phyloP scores from a whole-genome alignment of 2,113 vertebrate species.

The Rhipidura dahli region DNA sequence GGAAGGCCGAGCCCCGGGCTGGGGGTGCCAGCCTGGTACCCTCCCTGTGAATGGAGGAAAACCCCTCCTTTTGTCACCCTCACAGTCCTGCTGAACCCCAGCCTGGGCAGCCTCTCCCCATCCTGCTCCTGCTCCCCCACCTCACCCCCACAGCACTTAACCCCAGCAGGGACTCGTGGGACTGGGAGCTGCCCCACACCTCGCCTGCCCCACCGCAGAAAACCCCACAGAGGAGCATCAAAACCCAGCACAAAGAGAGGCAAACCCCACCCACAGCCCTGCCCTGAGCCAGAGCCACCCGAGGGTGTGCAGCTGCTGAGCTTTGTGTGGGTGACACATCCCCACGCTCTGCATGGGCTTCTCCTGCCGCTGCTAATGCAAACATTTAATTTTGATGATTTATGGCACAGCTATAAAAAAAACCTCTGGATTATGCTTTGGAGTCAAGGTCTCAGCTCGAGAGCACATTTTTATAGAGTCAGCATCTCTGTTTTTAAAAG shows the following conservation, averaged over 20 bases:
- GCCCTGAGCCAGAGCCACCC: rapidly evolving
- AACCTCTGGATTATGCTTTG: constrained; percentile 47
- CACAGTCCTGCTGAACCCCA: neutral
- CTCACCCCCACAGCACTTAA: neutral
- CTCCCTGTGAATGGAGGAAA: neutral
- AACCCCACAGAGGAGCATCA: neutral
- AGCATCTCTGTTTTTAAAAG: constrained; percentile 63
- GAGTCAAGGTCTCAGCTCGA: constrained; percentile 50
- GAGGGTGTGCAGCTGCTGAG: neutral
- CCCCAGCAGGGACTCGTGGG: neutral
- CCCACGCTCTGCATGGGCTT: neutral
- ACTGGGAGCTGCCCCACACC: rapidly evolving
- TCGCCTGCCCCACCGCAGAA: rapidly evolving
- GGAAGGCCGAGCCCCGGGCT: neutral
- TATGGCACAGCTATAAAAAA: constrained; percentile 36
- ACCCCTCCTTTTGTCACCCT: neutral
- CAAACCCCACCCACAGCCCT: no score
- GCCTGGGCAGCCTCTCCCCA: neutral
- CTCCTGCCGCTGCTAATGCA: neutral
- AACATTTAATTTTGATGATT: constrained; percentile 70
- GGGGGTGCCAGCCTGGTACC: neutral
- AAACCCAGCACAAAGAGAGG: rapidly evolving
- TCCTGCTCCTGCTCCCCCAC: neutral
- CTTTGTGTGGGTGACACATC: neutral
- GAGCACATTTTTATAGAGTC: constrained; percentile 61